These are phyloP conservation scores for Athrips mouffetella DNA, from an alignment of 2,888 invertebrate genomes.

Conservation along the genomic window DNA sequence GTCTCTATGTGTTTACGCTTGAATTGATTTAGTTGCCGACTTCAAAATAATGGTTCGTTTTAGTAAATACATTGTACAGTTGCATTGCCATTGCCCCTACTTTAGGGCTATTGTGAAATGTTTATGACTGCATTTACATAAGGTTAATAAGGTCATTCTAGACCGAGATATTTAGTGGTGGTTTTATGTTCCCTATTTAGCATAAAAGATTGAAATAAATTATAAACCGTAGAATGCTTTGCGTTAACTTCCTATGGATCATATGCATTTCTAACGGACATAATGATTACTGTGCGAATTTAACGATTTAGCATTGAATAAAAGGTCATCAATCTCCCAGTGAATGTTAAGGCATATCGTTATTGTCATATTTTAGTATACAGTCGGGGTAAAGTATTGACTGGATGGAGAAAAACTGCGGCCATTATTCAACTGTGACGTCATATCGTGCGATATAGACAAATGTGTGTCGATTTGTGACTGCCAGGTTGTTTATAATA, in stretches of 20 bases:
- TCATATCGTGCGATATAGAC: no score
- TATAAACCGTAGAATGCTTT: not conserved
- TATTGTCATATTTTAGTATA: no score
- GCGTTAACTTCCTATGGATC: no score
- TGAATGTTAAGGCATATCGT: no score
- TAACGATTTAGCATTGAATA: conserved; percentile 2
- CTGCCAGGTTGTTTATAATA: no score
- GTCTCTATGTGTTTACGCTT: conserved; percentile 22
- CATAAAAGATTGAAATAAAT: conserved; percentile 4
- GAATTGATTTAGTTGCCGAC: conserved; percentile 13
- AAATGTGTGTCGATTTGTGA: no score
- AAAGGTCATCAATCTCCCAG: no score
- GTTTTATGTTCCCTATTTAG: conserved; percentile 1
- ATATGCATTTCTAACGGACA: not conserved
- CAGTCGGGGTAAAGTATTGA: no score
- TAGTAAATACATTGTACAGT: conserved; percentile 1
- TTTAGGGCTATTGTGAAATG: conserved; percentile 1
- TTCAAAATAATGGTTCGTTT: not conserved
- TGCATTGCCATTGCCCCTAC: conserved; percentile 1
- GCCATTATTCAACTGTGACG: no score
- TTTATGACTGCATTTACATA: conserved; percentile 12
- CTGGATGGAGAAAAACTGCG: no score
- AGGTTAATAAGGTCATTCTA: conserved; percentile 17
- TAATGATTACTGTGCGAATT: not conserved
- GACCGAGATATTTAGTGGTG: conserved; percentile 1